A percentile compares a stretch with the other conserved stretches of the same genome.
Conservation (phyloP, 2,113 vertebrate species). For the Corythaeola cristata region DNA sequence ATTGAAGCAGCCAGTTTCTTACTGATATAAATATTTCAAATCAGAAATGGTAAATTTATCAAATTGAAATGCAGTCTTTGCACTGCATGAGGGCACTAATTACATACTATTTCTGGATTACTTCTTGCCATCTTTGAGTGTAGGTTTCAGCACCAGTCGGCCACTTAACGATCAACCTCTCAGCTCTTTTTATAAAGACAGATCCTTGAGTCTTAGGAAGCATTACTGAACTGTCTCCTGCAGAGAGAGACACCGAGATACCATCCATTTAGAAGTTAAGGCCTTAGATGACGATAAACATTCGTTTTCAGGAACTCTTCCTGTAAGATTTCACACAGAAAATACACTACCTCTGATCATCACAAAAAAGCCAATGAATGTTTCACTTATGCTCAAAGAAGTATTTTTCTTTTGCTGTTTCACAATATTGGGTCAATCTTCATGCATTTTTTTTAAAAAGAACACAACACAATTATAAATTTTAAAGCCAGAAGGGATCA, state of each 20-base stretch:
- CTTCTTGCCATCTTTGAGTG: not conserved
- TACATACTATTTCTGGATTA: not conserved
- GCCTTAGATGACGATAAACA: fast-evolving
- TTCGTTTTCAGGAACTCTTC: not conserved
- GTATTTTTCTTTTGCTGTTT: not conserved
- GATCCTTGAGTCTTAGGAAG: not conserved
- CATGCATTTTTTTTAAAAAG: not conserved
- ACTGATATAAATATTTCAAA: not conserved
- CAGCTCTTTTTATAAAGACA: not conserved
- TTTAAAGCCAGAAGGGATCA: not conserved
- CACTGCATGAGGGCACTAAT: not conserved
- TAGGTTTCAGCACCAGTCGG: not conserved
- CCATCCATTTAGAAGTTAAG: not conserved
- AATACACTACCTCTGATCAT: not conserved
- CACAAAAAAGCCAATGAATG: fast-evolving
- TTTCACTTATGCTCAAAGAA: not conserved
- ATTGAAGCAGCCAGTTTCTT: not conserved
- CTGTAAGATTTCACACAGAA: not conserved
- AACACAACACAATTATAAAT: too few species aligned
- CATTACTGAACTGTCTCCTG: not conserved
- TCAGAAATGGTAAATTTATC: not conserved
- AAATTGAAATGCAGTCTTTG: not conserved
- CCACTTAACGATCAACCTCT: not conserved
- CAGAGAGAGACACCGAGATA: not conserved
- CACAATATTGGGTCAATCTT: not conserved